Conservation (phyloP, 1,140 invertebrate genomes). For the Mamestra configurata region DNA sequence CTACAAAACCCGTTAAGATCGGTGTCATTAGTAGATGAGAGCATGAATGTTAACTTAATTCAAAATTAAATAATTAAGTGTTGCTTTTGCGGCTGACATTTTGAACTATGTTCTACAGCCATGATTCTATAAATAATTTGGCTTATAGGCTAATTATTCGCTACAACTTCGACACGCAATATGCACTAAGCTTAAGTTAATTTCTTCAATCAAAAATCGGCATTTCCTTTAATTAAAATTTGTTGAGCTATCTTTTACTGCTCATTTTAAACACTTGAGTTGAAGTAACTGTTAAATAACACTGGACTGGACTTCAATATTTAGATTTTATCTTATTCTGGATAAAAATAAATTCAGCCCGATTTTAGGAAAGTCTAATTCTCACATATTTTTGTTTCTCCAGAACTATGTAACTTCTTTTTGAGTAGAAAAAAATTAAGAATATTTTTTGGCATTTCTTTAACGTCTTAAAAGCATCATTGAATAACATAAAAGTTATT, state of each 20-base stretch:
- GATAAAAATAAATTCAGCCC: too few species aligned
- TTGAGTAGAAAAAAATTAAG: too few species aligned
- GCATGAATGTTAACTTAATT: constrained; percentile 24
- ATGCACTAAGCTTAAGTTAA: neutral
- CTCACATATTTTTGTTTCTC: too few species aligned
- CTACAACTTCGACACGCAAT: constrained; percentile 6
- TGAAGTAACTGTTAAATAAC: too few species aligned
- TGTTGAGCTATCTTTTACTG: too few species aligned
- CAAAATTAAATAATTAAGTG: constrained; percentile 21
- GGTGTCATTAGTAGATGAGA: constrained; percentile 8
- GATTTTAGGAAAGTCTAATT: too few species aligned
- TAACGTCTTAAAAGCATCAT: neutral
- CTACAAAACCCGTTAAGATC: constrained; percentile 4
- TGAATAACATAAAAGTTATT: neutral
- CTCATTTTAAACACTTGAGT: too few species aligned
- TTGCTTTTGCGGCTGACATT: constrained; percentile 1
- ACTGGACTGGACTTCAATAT: too few species aligned
- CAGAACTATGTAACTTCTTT: too few species aligned
- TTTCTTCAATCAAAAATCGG: neutral
- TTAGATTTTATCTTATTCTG: too few species aligned
- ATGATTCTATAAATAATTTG: constrained; percentile 42
- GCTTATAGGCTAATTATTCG: constrained; percentile 8
- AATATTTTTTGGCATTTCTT: neutral
- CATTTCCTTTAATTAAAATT: too few species aligned
- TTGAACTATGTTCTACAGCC: constrained; percentile 45